Evolutionary conservation across 2,113 vertebrate species (phyloP), one percentile per base, ranked within the genome.

Genomic region (Bubo bubo): DNA sequence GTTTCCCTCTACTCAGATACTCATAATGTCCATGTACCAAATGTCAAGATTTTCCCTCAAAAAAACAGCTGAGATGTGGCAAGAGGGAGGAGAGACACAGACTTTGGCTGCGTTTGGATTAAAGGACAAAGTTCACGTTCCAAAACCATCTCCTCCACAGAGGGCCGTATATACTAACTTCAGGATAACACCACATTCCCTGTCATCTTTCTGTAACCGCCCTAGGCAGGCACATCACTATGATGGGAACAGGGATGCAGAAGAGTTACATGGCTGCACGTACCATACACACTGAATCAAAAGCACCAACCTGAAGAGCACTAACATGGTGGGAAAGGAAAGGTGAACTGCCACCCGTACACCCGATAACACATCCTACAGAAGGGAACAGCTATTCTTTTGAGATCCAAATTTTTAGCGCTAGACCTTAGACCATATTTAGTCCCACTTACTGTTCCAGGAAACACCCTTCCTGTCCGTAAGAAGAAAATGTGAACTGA

Each of bases 121-220:
- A 93, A 94, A 96, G 93, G 89, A 90, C 91, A 64, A 93, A 85
- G 89, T 67, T 96, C 95, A 89, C 73, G 43, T 63, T 74, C 68
- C 72, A 20, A 80, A 84, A 66, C 39, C 3, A 32, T 74, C 94
- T 94, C 86, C 80, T 67, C 76, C 2, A 1, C 55, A 43, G 73
- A 37, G 37, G 47, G 60, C 76, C 85, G 80, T 27, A 47, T 0
- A 17, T 6, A 63, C 17, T 53, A 19, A 75, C 87, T 84, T 90
- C 60, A 88, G 72, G 75, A 58, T 17, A 34, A 79, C 16, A 14
- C 50, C 75, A 79, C 52, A 14, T 7, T 79, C 43, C 11, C 26
- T 71, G 91, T 91, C 89, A 94, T 81, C 56, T 90, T 79, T 60
- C 14, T 90, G 91, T 90, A 91, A 85, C 76, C 0, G 43, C 87